Conservation (phyloP, 2,888 invertebrate species). For the Apotomis betuletana region DNA sequence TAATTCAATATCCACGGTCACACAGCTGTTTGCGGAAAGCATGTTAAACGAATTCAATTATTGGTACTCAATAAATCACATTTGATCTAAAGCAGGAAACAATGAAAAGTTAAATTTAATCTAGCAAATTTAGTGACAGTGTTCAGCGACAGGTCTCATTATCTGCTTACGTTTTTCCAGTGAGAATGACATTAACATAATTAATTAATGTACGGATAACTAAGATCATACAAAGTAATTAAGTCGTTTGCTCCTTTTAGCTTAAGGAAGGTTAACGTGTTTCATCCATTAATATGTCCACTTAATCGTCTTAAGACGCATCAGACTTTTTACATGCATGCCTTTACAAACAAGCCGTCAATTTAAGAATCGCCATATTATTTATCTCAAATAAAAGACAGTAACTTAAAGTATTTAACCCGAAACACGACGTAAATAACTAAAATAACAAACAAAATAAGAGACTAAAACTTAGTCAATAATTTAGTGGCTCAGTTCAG, state of each 20-base stretch:
- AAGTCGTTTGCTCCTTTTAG: slow-evolving; percentile 17
- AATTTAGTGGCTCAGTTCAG: no score
- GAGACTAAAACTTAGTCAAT: no score
- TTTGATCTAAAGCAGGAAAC: background rate
- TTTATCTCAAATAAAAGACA: background rate
- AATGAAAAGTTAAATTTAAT: background rate
- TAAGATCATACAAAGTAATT: slow-evolving; percentile 5
- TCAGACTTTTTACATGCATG: background rate
- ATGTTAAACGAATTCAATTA: background rate
- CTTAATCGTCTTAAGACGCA: background rate
- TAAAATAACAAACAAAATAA: background rate
- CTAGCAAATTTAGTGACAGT: background rate
- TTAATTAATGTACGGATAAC: slow-evolving; percentile 20
- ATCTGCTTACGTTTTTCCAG: background rate
- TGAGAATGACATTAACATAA: slow-evolving; percentile 14
- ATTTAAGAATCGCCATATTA: background rate
- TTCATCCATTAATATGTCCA: slow-evolving; percentile 24
- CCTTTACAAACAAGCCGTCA: background rate
- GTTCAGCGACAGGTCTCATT: no score
- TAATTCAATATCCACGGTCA: background rate
- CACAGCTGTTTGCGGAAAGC: background rate
- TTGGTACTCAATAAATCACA: background rate
- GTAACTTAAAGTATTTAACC: background rate
- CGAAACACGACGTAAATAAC: background rate
- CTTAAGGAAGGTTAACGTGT: slow-evolving; percentile 27